These are phyloP conservation scores for Napeogenes inachia DNA, from an alignment of 2,888 invertebrate species.

Conservation along the genomic window DNA sequence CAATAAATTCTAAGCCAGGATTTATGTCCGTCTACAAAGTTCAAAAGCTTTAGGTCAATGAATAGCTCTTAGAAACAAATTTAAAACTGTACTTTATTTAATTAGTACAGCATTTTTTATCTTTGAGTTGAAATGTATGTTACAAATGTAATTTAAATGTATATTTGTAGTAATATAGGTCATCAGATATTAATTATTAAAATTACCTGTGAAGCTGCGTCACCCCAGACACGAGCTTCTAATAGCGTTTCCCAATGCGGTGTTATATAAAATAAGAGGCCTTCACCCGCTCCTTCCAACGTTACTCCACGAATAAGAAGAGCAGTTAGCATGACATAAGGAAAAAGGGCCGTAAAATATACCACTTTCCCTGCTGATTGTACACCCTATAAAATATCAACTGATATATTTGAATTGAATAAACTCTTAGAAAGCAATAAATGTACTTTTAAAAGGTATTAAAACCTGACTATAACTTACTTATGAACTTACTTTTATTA, in stretches of 20 bases:
- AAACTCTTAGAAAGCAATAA: background rate
- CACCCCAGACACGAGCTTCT: conserved; percentile 85
- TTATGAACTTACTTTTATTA: conserved; percentile 79
- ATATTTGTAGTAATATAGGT: no score
- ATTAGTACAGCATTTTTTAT: background rate
- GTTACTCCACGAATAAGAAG: conserved; percentile 80
- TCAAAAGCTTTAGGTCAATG: conserved; percentile 37
- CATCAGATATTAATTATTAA: background rate
- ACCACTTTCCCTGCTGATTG: conserved; percentile 93
- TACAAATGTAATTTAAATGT: no score
- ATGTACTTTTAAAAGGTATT: background rate
- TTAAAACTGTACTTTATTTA: conserved; percentile 30
- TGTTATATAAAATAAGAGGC: conserved; percentile 83
- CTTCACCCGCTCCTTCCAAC: conserved; percentile 82
- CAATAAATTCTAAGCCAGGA: conserved; percentile 26
- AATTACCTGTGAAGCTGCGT: conserved; percentile 83
- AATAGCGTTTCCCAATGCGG: conserved; percentile 83
- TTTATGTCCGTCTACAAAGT: conserved; percentile 28
- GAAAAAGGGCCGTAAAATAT: conserved; percentile 84
- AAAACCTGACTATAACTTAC: conserved; percentile 5
- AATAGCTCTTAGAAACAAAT: conserved; percentile 32
- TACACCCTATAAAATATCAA: conserved; percentile 78
- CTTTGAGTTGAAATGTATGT: background rate
- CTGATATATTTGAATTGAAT: background rate
- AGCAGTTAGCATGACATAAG: conserved; percentile 82